These are phyloP conservation scores for Cariama cristata DNA, from an alignment of 2,113 vertebrate genomes.

Conservation along the genomic window DNA sequence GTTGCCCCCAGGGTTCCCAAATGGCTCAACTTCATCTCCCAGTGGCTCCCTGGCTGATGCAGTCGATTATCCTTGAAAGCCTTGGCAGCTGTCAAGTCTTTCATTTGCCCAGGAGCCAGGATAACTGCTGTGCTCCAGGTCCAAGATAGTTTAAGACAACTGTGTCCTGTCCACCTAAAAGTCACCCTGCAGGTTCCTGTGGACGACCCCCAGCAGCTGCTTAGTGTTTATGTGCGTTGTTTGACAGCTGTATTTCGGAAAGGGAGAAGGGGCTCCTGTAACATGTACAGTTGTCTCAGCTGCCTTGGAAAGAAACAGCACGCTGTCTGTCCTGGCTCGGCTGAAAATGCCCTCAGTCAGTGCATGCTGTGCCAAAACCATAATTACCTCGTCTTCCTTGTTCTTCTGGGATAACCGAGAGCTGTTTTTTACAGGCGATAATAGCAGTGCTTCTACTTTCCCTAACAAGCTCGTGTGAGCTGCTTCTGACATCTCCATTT, in stretches of 20 bases:
- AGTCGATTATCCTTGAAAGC: constrained; percentile 7
- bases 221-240: neutral
- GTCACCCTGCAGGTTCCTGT: neutral
- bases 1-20: neutral
- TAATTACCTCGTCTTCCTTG: constrained; percentile 3
- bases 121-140: neutral
- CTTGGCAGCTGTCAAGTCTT: neutral
- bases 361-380: constrained; percentile 26
- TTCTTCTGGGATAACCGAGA: neutral
- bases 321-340: neutral
- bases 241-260: constrained; percentile 6
- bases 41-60: neutral
- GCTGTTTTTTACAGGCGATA: neutral
- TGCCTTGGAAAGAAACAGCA: neutral
- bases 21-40: neutral
- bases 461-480: neutral
- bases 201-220: neutral
- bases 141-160: constrained; percentile 26
- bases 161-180: constrained; percentile 20
- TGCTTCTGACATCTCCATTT: neutral
- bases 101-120: neutral
- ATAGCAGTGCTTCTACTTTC: neutral
- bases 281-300: neutral
- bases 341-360: constrained; percentile 6
- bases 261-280: neutral